A percentile compares a stretch with the other conserved stretches of the same genome.
Evolutionary conservation across 2,888 invertebrate species (phyloP).

Genomic region (Xylota segnis): DNA sequence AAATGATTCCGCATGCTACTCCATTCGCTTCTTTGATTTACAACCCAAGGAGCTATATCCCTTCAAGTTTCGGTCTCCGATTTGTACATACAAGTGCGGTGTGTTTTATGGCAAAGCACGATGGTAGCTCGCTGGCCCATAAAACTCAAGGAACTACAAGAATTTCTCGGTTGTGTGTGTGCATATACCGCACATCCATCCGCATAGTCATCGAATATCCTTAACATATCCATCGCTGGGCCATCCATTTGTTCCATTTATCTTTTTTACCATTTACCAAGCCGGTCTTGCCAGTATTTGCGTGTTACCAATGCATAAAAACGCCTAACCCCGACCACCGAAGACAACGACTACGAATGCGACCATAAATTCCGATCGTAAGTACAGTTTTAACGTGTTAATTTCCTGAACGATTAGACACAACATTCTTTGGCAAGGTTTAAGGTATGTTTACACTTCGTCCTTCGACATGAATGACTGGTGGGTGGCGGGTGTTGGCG

Average conservation of each 20-base stretch:
- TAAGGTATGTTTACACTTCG: conserved; percentile 76
- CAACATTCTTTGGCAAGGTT: conserved; percentile 74
- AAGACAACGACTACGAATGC: conserved; percentile 70
- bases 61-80: conserved; percentile 14
- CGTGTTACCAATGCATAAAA: conserved; percentile 71
- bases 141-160: conserved; percentile 64
- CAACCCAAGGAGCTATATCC: neutral
- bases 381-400: conserved; percentile 78
- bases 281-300: conserved; percentile 55
- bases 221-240: conserved; percentile 65
- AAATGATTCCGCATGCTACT: conserved; percentile 9
- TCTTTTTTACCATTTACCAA: conserved; percentile 47
- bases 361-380: conserved; percentile 78
- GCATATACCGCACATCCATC: conserved; percentile 42
- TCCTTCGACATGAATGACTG: conserved; percentile 22
- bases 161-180: conserved; percentile 41
- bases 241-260: conserved; percentile 64
- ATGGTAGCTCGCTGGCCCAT: conserved; percentile 53
- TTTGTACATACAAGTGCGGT: conserved; percentile 1
- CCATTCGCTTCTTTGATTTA: conserved; percentile 20
- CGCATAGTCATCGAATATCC: conserved; percentile 66
- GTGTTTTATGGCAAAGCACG: conserved; percentile 51
- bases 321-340: conserved; percentile 26
- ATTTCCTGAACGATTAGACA: conserved; percentile 79
- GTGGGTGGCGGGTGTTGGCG: conserved; percentile 8